These are phyloP conservation scores for Amphiduros pacificus DNA, from an alignment of 2,888 invertebrate species.

Conservation along the genomic window DNA sequence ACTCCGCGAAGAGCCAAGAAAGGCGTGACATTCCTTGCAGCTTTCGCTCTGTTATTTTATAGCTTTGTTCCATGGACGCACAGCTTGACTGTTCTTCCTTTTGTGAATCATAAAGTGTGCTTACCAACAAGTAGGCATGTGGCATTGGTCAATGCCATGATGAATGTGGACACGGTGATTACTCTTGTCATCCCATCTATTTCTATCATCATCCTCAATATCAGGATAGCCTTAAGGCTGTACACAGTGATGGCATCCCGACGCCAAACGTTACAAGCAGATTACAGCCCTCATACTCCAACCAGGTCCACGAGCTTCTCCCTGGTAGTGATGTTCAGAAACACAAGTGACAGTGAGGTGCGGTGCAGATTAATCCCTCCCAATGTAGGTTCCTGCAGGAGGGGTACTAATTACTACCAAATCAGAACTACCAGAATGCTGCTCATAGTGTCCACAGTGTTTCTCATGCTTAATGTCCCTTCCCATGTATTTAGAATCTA, in stretches of 20 bases:
- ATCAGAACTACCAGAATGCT: constrained; percentile 23
- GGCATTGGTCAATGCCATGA: constrained; percentile 7
- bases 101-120: no score
- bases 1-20: constrained; percentile 9
- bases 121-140: constrained; percentile 16
- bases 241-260: neutral
- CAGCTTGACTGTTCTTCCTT: neutral
- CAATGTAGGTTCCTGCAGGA: no score
- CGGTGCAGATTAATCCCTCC: no score
- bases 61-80: constrained; percentile 18
- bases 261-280: neutral
- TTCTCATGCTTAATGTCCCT: constrained; percentile 22
- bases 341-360: no score
- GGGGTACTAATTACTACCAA: no score
- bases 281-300: no score
- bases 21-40: constrained; percentile 13
- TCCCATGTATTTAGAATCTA: constrained; percentile 21
- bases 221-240: constrained; percentile 18
- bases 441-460: constrained; percentile 21
- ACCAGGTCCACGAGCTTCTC: neutral
- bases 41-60: constrained; percentile 6
- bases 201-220: constrained; percentile 17
- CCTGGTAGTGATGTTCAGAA: no score
- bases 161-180: constrained; percentile 6
- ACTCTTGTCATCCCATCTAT: constrained; percentile 19